Conservation (phyloP, 2,888 invertebrate genomes). For the Lepidocyrtoides sp. region DNA sequence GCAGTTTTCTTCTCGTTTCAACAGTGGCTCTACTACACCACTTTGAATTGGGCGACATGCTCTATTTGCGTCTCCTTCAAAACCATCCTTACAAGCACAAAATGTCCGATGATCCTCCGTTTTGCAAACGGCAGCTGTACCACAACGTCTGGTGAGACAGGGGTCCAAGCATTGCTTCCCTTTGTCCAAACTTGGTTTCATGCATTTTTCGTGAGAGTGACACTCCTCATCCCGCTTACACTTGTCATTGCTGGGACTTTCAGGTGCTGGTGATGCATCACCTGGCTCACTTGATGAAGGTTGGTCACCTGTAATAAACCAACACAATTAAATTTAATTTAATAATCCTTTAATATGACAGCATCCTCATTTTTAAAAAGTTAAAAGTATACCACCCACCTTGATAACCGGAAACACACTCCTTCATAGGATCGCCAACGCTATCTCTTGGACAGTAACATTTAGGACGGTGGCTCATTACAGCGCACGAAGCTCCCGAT, state of each 20-base stretch:
- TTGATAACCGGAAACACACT: slow-evolving; percentile 80
- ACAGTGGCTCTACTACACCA: slow-evolving; percentile 58
- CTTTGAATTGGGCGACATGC: slow-evolving; percentile 67
- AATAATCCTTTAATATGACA: neutral
- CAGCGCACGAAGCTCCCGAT: slow-evolving; percentile 67
- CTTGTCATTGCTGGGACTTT: slow-evolving; percentile 1
- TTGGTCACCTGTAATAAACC: slow-evolving; percentile 49
- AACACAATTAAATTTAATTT: too few species aligned
- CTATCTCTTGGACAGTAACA: slow-evolving; percentile 80
- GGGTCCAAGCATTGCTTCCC: slow-evolving; percentile 72
- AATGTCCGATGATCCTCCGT: slow-evolving; percentile 65
- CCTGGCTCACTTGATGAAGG: slow-evolving; percentile 28
- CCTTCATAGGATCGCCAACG: slow-evolving; percentile 79
- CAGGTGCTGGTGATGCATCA: slow-evolving; percentile 33
- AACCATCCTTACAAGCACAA: slow-evolving; percentile 72
- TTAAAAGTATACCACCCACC: too few species aligned
- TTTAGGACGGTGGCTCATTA: slow-evolving; percentile 76
- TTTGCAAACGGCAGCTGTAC: slow-evolving; percentile 75
- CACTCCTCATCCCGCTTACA: slow-evolving; percentile 72
- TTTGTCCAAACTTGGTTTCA: slow-evolving; percentile 28
- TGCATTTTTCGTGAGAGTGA: slow-evolving; percentile 57
- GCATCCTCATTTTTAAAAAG: too few species aligned
- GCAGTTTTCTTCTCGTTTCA: slow-evolving; percentile 15
- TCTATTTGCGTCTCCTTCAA: slow-evolving; percentile 70
- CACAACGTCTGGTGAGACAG: slow-evolving; percentile 77